Evolutionary conservation across 30 jellyfish, hydroid and myxozoan species (phyloP), one percentile per base, ranked within the genome.

Genomic region (Rhopilema esculentum): DNA sequence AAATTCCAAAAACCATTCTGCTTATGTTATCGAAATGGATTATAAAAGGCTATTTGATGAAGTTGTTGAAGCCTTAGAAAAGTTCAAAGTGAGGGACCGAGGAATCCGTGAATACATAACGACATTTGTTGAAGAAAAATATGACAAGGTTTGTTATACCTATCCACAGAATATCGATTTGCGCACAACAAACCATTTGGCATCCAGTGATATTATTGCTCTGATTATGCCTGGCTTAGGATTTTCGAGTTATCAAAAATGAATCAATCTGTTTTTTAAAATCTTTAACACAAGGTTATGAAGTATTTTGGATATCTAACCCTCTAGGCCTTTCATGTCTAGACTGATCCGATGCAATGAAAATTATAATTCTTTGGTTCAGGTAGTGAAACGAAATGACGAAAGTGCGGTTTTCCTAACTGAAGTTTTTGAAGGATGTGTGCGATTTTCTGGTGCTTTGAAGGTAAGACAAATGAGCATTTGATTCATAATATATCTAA

Each of bases 371-470:
- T 12, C 57, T 40, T 2, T 40, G 6, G 6, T 40, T 6, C 12
- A 40, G 57, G 12, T 12, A 12, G 12, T 2, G 57, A 40, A 40
- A 12, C 57, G 57, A 27, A 84, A 77, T 49, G 79, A 86, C 19
- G 84, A 75, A 30, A 50, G 30, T 25, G 33, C 52, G 23, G 28
- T 28, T 12, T 86, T 86, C 87, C 22, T 86, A 27, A 50, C 73
- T 23, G 94, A 86, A 64, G 89, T 86, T 20, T 86, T 86, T 26
- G 67, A 88, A 73, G 94, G 94, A 21, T 86, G 94, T 63, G 29
- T 25, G 66, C 64, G 94, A 27, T 75, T 68, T 51, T 71, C 84
- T 1, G 68, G 26, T 25, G 94, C 89, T 0, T 25, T 86, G 20
- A 86, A 86, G 88, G 94, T 86, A 24, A 32, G 80, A 4, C 82